Conservation (phyloP, 2,113 vertebrate genomes). For the Sylvia atricapilla region DNA sequence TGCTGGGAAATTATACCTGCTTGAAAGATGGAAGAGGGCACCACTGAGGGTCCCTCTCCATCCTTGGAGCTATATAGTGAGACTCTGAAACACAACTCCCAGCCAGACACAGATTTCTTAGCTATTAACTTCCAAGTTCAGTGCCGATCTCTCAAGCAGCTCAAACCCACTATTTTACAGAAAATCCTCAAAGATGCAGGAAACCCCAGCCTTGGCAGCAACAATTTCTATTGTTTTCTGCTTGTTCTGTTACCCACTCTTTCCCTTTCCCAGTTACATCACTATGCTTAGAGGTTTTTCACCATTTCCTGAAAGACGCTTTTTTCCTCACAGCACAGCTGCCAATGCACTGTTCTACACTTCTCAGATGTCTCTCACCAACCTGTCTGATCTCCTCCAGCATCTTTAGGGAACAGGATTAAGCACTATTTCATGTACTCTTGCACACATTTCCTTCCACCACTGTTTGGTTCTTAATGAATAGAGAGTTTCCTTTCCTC, state of each 20-base stretch:
- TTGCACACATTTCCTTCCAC: conserved; percentile 8
- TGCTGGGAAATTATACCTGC: not conserved
- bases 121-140: not conserved
- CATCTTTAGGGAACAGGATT: not conserved
- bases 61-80: rapidly evolving
- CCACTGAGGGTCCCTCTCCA: not conserved
- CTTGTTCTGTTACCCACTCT: not conserved
- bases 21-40: not conserved
- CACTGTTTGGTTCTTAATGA: not conserved
- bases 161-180: not conserved
- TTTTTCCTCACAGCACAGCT: not conserved
- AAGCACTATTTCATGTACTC: not conserved
- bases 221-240: not conserved
- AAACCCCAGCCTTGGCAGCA: not conserved
- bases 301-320: conserved; percentile 19
- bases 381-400: not conserved
- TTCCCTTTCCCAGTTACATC: not conserved
- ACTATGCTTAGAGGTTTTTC: conserved; percentile 17
- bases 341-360: not conserved
- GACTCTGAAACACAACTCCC: not conserved
- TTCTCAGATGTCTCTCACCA: not conserved
- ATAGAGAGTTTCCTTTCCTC: not conserved
- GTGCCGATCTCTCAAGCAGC: not conserved
- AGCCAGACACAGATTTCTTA: not conserved
- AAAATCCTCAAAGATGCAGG: conserved; percentile 19